A percentile compares a stretch with the other conserved stretches of the same genome.
phyloP scores from a whole-genome alignment of 2,888 invertebrate species.

The Tipula lateralis region DNA sequence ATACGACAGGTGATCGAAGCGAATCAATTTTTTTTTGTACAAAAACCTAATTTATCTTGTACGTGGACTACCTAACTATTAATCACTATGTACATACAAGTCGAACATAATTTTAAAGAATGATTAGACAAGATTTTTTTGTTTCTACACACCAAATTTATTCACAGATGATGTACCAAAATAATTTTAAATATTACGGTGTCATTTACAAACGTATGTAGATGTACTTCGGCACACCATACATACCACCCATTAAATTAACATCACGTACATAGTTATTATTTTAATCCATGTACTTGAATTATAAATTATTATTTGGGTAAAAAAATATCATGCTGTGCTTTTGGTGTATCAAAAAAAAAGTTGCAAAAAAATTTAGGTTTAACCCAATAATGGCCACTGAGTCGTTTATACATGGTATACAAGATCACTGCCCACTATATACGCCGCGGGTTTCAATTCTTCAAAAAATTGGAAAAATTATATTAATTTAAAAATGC shows the following conservation, averaged over 20 bases:
- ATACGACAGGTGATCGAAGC: background rate
- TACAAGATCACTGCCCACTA: too few species aligned
- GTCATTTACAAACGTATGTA: background rate
- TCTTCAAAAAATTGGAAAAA: background rate
- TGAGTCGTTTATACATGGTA: background rate
- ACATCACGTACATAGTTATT: background rate
- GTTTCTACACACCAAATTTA: background rate
- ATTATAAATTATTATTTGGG: background rate
- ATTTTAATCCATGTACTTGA: background rate
- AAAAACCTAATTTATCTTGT: background rate
- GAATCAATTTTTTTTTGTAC: slow-evolving; percentile 2
- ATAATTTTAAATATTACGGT: background rate
- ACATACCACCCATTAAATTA: background rate
- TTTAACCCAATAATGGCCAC: background rate
- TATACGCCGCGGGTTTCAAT: too few species aligned
- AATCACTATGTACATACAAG: background rate
- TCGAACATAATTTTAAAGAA: background rate
- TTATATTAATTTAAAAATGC: background rate
- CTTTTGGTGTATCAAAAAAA: background rate
- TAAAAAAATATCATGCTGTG: background rate
- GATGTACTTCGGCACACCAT: background rate
- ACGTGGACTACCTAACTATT: background rate
- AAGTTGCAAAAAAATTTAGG: background rate
- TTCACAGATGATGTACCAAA: background rate
- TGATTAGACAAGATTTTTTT: background rate